These are phyloP conservation scores for Papilio protenor DNA, from an alignment of 2,888 invertebrate genomes.

Conservation along the genomic window DNA sequence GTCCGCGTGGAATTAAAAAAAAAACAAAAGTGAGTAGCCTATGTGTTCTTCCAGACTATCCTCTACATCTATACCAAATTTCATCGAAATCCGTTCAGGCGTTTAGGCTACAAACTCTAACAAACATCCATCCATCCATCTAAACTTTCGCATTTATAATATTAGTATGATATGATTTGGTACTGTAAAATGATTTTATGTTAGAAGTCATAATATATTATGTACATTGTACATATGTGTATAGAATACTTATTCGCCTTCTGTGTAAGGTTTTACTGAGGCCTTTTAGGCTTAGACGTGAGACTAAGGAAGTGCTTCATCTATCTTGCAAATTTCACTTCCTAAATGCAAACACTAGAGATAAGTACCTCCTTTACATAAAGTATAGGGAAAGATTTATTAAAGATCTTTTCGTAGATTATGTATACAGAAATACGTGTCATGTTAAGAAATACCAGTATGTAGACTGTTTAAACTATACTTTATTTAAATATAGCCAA, in stretches of 20 bases:
- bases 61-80: too few species aligned
- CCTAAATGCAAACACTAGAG: conserved; percentile 7
- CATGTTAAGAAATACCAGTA: too few species aligned
- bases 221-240: background rate
- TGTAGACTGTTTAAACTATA: too few species aligned
- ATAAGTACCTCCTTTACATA: background rate
- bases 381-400: background rate
- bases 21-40: too few species aligned
- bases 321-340: conserved; percentile 17
- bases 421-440: background rate
- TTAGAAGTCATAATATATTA: too few species aligned
- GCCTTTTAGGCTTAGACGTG: conserved; percentile 17
- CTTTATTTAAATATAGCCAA: background rate
- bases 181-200: too few species aligned
- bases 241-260: conserved; percentile 3
- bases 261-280: background rate
- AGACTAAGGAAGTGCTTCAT: conserved; percentile 2
- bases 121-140: too few species aligned
- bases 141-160: too few species aligned
- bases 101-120: too few species aligned
- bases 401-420: background rate
- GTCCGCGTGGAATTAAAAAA: too few species aligned
- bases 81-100: too few species aligned
- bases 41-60: too few species aligned
- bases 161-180: background rate